Conservation (phyloP, 2,888 invertebrate genomes). For the Drosophila planitibia region DNA sequence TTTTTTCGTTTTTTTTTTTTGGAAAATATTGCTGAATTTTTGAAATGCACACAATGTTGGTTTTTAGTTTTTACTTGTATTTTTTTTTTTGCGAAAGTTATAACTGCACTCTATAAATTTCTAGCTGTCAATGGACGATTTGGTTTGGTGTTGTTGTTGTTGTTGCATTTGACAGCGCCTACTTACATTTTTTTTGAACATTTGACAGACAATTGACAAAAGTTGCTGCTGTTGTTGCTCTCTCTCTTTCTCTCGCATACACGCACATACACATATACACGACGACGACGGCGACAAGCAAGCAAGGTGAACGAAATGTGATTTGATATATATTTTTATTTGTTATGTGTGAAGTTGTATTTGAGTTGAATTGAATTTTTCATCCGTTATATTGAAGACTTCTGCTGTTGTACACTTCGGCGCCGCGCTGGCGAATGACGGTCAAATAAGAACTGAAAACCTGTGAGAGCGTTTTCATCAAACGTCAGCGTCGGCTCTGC, state of each 20-base stretch:
- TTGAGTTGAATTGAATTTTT: constrained; percentile 43
- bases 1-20: neutral
- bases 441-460: constrained; percentile 79
- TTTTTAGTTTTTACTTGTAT: constrained; percentile 1
- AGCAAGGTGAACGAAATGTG: constrained; percentile 29
- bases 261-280: constrained; percentile 5
- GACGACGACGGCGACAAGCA: constrained; percentile 1
- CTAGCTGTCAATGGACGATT: constrained; percentile 49
- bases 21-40: constrained; percentile 20
- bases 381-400: constrained; percentile 65
- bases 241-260: constrained; percentile 29
- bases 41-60: constrained; percentile 21
- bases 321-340: constrained; percentile 2
- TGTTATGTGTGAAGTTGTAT: constrained; percentile 15
- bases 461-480: constrained; percentile 59
- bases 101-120: constrained; percentile 58
- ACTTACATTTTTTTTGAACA: constrained; percentile 46
- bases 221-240: constrained; percentile 26
- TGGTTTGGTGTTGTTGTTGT: neutral
- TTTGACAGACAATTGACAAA: constrained; percentile 51
- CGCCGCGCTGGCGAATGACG: constrained; percentile 77
- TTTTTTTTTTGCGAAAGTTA: constrained; percentile 38
- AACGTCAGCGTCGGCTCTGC: constrained; percentile 47
- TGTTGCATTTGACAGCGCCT: constrained; percentile 40
- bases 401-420: constrained; percentile 74